phyloP scores from a whole-genome alignment of 2,797 vertebrate species.

The Spondyliosoma cantharus region DNA sequence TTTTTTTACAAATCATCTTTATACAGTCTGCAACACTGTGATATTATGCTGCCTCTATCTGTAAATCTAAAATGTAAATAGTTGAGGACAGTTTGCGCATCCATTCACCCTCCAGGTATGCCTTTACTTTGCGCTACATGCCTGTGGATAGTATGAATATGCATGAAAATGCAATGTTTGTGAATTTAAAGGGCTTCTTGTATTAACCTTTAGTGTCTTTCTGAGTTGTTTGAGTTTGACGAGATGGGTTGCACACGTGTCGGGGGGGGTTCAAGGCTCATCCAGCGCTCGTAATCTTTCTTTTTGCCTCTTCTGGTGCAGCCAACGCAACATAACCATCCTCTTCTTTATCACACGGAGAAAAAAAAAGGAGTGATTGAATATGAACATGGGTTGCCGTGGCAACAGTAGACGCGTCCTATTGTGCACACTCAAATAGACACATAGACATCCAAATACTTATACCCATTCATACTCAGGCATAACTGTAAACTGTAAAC shows the following conservation, averaged over 20 bases:
- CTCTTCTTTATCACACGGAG: too few relatives aligned
- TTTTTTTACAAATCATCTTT: neutral
- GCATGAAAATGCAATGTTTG: too few relatives aligned
- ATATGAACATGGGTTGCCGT: too few relatives aligned
- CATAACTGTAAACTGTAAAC: neutral
- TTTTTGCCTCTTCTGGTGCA: too few relatives aligned
- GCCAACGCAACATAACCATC: too few relatives aligned
- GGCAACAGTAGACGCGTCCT: too few relatives aligned
- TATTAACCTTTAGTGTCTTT: neutral
- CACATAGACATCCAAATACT: neutral
- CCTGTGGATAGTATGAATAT: neutral
- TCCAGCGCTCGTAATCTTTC: too few relatives aligned
- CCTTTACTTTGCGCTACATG: neutral
- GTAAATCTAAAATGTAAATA: neutral
- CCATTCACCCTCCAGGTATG: neutral
- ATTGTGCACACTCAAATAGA: neutral
- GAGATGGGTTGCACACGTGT: too few relatives aligned
- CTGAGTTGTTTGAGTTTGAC: too few relatives aligned
- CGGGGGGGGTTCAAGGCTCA: too few relatives aligned
- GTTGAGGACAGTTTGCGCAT: neutral
- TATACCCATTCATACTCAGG: neutral
- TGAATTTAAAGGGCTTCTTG: neutral
- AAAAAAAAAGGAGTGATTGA: too few relatives aligned
- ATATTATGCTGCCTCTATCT: neutral
- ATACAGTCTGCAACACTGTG: neutral